Evolutionary conservation across 2,797 vertebrate species (phyloP), one percentile per base, ranked within the genome.

Genomic region (Potorous gilbertii): DNA sequence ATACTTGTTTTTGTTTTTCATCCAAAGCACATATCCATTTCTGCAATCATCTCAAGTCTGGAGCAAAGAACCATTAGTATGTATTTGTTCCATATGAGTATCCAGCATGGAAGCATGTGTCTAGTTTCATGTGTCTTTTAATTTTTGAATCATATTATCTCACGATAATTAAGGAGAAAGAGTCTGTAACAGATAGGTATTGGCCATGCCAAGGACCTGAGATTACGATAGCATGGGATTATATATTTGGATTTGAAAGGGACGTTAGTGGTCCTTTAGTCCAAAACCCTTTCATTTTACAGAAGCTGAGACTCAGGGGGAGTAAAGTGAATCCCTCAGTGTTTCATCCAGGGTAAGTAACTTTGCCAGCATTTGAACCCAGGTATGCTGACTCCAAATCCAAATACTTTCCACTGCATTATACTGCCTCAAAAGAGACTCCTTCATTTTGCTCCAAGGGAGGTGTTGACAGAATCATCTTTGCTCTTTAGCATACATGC

Each of bases 381-480:
- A 34, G 31, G 12, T 34, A 34, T 12, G 34, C 31, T 62, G 12
- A 62, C 11, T 62, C 11, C 29, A 62, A 74, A 74, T 40, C n/a
- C 18, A 40, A 46, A 46, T 46, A 81, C 6, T 81, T 46, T 46
- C 40, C 21, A 81, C 40, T 27, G 10, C 10, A 46, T 81, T 9
- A 81, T 46, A 46, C 74, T 81, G 18, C 21, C n/a, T 46, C 74
- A 81, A 81, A 81, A 52, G 94, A 93, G 94, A 95, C 94, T 93
- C 93, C 93, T 95, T 91, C 94, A 95, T 3, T 0, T 13, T 6
- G 34, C 92, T 96, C 29, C 31, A 28, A 0, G 90, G 24, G 34
- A 93, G 74, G 90, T 93, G 96, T 57, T 92, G 94, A 96, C 93
- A 91, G 93, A 62, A 74, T 91, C 91, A n/a, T 34, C 81, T 94